phyloP scores from a whole-genome alignment of 2,888 invertebrate species.

The Maniola hyperantus region DNA sequence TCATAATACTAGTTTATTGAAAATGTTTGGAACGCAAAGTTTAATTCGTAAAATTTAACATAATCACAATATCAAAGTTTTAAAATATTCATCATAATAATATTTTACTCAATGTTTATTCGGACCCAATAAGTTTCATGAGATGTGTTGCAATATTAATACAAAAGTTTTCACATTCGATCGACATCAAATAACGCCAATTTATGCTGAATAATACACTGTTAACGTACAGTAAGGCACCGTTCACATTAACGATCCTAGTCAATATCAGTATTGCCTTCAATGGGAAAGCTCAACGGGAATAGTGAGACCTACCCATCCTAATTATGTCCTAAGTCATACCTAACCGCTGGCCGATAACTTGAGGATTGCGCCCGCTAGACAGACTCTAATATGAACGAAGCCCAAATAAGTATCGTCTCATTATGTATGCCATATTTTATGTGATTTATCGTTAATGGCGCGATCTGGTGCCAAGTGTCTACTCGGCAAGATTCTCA shows the following conservation, averaged over 20 bases:
- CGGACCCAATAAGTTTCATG: background rate
- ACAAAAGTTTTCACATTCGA: conserved; percentile 13
- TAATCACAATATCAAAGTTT: background rate
- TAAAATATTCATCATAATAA: conserved; percentile 1
- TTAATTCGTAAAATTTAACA: background rate
- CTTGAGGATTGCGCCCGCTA: too few relatives aligned
- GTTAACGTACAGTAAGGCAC: conserved; percentile 25
- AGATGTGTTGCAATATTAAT: conserved; percentile 5
- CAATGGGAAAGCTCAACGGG: too few relatives aligned
- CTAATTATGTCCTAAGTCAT: too few relatives aligned
- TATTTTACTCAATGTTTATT: conserved; percentile 10
- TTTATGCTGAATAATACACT: conserved; percentile 12
- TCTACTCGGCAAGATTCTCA: conserved; percentile 25
- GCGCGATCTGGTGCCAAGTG: conserved; percentile 31
- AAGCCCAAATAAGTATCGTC: background rate
- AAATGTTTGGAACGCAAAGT: background rate
- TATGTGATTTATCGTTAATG: conserved; percentile 37
- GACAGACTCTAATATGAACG: too few relatives aligned
- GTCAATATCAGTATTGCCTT: too few relatives aligned
- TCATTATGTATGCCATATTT: conserved; percentile 37
- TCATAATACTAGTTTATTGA: background rate
- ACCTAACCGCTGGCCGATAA: too few relatives aligned
- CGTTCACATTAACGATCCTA: too few relatives aligned
- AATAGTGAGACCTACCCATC: too few relatives aligned
- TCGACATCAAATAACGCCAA: conserved; percentile 9